phyloP scores from a whole-genome alignment of 2,888 invertebrate genomes.

The Yponomeuta cagnagella region DNA sequence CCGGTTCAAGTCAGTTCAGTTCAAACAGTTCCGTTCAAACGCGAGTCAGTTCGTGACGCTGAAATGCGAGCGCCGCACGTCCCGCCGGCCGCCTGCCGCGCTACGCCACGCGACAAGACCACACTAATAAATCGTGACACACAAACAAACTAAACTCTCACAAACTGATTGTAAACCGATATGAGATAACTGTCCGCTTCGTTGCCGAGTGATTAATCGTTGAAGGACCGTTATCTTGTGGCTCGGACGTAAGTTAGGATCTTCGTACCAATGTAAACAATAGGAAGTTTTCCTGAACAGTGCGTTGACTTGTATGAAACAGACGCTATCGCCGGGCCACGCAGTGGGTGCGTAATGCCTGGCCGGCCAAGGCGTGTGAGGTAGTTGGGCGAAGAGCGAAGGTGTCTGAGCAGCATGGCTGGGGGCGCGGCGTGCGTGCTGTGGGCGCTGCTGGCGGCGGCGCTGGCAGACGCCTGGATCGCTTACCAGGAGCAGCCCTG shows the following conservation, averaged over 20 bases:
- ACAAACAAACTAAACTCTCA: slow-evolving; percentile 52
- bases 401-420: slow-evolving; percentile 28
- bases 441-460: slow-evolving; percentile 59
- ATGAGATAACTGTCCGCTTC: slow-evolving; percentile 23
- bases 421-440: slow-evolving; percentile 32
- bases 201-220: slow-evolving; percentile 51
- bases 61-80: slow-evolving; percentile 64
- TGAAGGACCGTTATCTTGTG: slow-evolving; percentile 38
- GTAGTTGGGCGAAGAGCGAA: slow-evolving; percentile 24
- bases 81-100: slow-evolving; percentile 37
- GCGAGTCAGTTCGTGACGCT: slow-evolving; percentile 51
- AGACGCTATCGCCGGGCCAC: neutral
- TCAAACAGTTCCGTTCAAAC: slow-evolving; percentile 27
- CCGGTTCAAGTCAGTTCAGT: slow-evolving; percentile 30
- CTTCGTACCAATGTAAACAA: slow-evolving; percentile 59
- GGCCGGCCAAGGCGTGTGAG: slow-evolving; percentile 26
- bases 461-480: slow-evolving; percentile 78
- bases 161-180: slow-evolving; percentile 52
- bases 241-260: slow-evolving; percentile 47
- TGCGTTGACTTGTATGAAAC: slow-evolving; percentile 42
- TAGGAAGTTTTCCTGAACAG: slow-evolving; percentile 42
- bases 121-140: slow-evolving; percentile 59
- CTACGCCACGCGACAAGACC: slow-evolving; percentile 47
- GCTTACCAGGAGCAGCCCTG: slow-evolving; percentile 80
- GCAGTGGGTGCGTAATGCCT: neutral